Evolutionary conservation across 2,797 vertebrate genomes (phyloP).

Genomic region (Enteromius fasciolatus): DNA sequence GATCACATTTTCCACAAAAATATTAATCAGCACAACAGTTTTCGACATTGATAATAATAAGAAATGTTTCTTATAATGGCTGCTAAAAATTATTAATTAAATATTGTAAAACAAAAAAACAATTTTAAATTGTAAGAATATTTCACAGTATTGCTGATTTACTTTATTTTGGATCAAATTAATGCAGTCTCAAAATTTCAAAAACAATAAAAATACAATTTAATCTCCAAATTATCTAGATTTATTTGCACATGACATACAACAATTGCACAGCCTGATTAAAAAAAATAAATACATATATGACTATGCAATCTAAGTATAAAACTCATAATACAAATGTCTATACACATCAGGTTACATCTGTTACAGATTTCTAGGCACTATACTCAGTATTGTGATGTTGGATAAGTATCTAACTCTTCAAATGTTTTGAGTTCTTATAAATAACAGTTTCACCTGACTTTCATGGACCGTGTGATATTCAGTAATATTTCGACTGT

Average conservation of each 20-base stretch:
- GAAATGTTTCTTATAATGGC: background rate
- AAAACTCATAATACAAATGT: background rate
- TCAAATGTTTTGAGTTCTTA: too few relatives aligned
- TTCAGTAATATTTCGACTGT: background rate
- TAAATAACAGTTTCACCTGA: background rate
- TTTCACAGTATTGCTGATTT: background rate
- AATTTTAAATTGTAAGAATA: background rate
- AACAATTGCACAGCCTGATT: background rate
- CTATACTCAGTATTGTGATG: too few relatives aligned
- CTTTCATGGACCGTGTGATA: background rate
- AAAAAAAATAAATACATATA: background rate
- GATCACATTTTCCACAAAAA: background rate
- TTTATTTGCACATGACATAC: background rate
- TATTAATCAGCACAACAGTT: background rate
- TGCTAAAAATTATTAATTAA: background rate
- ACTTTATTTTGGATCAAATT: background rate
- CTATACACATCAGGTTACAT: background rate
- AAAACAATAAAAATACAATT: background rate
- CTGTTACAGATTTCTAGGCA: conserved; percentile 1
- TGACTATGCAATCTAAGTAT: conserved; percentile 17
- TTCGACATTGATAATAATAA: background rate
- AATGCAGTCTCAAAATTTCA: background rate
- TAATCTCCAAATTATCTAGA: background rate
- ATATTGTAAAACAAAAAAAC: background rate
- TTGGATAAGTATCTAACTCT: background rate